These are phyloP conservation scores for Reticulitermes speratus DNA, from an alignment of 1,140 invertebrate species.

Conservation along the genomic window DNA sequence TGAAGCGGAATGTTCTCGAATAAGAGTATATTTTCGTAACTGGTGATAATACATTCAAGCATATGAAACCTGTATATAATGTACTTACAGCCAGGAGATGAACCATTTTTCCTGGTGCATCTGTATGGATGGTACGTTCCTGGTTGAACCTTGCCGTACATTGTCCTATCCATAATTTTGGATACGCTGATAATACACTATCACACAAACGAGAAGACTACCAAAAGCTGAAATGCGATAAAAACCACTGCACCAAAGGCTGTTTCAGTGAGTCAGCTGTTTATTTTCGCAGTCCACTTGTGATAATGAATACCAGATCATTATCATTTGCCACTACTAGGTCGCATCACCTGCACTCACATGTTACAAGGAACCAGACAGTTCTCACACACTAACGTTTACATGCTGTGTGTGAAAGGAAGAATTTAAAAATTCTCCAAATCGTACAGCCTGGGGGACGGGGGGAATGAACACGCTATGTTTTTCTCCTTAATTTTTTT, in stretches of 20 bases:
- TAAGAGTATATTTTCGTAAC: not conserved
- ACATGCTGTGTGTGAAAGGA: not conserved
- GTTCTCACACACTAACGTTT: constrained; percentile 12
- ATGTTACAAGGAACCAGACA: not conserved
- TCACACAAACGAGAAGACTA: no score
- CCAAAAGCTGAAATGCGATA: no score
- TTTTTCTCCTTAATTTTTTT: not conserved
- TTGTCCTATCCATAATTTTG: constrained; percentile 73
- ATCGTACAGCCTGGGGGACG: not conserved
- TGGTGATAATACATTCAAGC: no score
- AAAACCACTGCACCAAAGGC: not conserved
- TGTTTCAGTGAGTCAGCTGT: not conserved
- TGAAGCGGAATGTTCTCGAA: not conserved
- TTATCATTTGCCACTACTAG: constrained; percentile 15
- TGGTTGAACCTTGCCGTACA: constrained; percentile 79
- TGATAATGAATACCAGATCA: not conserved
- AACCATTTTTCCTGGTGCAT: constrained; percentile 74
- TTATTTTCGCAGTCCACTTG: not conserved
- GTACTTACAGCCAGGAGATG: constrained; percentile 80
- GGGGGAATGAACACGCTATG: not conserved
- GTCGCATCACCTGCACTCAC: not conserved
- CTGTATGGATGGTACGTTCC: constrained; percentile 77
- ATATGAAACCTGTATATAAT: constrained; percentile 20
- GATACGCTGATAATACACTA: not conserved
- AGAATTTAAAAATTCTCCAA: constrained; percentile 2